phyloP scores from a whole-genome alignment of 2,797 vertebrate species.

The Coregonus sp. region DNA sequence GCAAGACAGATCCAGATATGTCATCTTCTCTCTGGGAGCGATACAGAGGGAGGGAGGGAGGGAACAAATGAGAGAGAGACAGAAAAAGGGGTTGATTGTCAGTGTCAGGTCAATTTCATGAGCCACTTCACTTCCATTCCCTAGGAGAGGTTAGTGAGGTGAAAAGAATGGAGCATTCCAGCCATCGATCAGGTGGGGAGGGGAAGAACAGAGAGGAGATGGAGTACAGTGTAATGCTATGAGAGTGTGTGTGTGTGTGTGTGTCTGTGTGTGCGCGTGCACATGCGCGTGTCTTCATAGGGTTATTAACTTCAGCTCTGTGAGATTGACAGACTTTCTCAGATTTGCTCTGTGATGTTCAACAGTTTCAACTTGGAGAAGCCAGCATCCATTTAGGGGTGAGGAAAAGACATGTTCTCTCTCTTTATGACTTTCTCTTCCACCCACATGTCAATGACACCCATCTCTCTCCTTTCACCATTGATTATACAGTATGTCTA shows the following conservation, averaged over 20 bases:
- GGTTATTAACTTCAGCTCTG: neutral
- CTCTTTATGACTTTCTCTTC: no score
- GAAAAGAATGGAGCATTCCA: constrained; percentile 27
- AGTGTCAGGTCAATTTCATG: constrained; percentile 50
- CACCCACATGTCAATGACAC: neutral
- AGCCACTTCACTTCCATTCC: constrained; percentile 36
- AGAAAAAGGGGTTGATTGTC: constrained; percentile 33
- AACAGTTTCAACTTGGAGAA: neutral
- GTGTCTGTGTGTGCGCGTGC: no score
- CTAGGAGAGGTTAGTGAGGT: constrained; percentile 28
- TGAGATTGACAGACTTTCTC: constrained; percentile 20
- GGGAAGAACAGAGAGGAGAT: neutral
- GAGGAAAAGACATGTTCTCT: neutral
- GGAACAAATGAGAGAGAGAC: neutral
- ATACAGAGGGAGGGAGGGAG: neutral
- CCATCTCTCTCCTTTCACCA: neutral
- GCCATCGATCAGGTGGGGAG: constrained; percentile 25
- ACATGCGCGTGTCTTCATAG: neutral
- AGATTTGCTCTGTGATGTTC: constrained; percentile 15
- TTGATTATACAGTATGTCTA: neutral
- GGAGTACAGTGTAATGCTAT: neutral
- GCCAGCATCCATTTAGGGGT: neutral
- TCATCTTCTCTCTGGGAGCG: constrained; percentile 1
- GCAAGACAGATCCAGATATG: neutral
- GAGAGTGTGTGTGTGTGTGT: neutral